phyloP scores from a whole-genome alignment of 1,140 invertebrate species.

The Pogonus chalceus region DNA sequence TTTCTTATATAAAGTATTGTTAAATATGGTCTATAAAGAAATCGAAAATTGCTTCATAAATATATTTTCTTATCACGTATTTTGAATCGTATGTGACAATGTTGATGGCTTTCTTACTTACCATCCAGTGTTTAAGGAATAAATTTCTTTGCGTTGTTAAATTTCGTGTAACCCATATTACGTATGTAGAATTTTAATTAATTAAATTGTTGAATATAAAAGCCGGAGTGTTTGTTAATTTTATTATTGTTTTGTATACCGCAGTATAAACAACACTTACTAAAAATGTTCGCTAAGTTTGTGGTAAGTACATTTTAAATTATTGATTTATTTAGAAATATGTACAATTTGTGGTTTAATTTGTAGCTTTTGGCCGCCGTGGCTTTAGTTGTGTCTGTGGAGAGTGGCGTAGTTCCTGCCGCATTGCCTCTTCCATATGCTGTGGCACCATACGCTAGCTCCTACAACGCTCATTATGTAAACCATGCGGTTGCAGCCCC shows the following conservation, averaged over 20 bases:
- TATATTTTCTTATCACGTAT: background rate
- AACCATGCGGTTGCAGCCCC: conserved; percentile 12
- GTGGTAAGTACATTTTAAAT: background rate
- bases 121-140: no score
- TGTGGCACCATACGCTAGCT: conserved; percentile 11
- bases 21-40: no score
- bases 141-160: background rate
- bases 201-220: background rate
- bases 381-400: background rate
- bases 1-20: no score
- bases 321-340: background rate
- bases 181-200: background rate
- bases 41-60: background rate
- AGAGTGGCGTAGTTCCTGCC: conserved; percentile 1
- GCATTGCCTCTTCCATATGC: conserved; percentile 4
- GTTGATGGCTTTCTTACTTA: background rate
- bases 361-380: conserved; percentile 1
- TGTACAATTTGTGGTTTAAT: background rate
- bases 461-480: conserved; percentile 10
- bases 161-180: background rate
- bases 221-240: background rate
- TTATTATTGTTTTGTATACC: background rate
- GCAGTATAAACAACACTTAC: background rate
- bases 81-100: background rate
- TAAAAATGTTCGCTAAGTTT: conserved; percentile 2